A percentile compares a stretch with the other conserved stretches of the same genome.
Conservation (phyloP, 2,888 invertebrate species). For the Neria commutata region DNA sequence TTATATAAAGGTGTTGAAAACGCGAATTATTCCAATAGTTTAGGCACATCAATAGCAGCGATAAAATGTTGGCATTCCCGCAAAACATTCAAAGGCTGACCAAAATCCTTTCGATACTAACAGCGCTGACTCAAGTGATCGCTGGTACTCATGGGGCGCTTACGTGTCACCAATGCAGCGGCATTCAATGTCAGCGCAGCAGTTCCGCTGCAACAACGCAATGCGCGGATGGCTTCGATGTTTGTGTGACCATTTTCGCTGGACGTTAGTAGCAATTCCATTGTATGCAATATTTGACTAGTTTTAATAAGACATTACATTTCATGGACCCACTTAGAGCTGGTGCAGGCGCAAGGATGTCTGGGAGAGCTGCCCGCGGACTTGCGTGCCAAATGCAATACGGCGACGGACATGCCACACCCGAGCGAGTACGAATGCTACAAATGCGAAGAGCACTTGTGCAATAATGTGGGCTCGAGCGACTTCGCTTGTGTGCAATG, state of each 20-base stretch:
- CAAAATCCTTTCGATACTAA: conserved; percentile 1
- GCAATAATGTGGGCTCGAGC: conserved; percentile 38
- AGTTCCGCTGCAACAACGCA: conserved; percentile 34
- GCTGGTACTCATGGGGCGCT: conserved; percentile 29
- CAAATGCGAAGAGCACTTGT: conserved; percentile 33
- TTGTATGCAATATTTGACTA: background rate
- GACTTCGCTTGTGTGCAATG: conserved; percentile 43
- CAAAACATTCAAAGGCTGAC: conserved; percentile 4
- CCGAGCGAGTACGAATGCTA: conserved; percentile 29
- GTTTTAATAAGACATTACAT: too few relatives aligned
- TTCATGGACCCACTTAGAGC: too few relatives aligned
- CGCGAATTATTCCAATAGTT: background rate
- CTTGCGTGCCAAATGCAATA: conserved; percentile 27
- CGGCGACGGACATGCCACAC: conserved; percentile 34
- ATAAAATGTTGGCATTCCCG: background rate
- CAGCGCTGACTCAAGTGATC: conserved; percentile 18
- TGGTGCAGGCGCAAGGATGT: conserved; percentile 44
- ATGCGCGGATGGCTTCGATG: conserved; percentile 43
- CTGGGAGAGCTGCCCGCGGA: conserved; percentile 28
- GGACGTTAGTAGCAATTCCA: conserved; percentile 27
- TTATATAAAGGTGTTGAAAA: background rate
- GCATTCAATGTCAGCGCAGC: conserved; percentile 43
- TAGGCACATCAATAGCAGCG: background rate
- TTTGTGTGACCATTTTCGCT: conserved; percentile 46
- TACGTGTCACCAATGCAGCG: conserved; percentile 42